Percentiles rank a stretch among this genome's conserved stretches.
Conservation (phyloP, 2,797 vertebrate species). For the Gambelia wislizenii region DNA sequence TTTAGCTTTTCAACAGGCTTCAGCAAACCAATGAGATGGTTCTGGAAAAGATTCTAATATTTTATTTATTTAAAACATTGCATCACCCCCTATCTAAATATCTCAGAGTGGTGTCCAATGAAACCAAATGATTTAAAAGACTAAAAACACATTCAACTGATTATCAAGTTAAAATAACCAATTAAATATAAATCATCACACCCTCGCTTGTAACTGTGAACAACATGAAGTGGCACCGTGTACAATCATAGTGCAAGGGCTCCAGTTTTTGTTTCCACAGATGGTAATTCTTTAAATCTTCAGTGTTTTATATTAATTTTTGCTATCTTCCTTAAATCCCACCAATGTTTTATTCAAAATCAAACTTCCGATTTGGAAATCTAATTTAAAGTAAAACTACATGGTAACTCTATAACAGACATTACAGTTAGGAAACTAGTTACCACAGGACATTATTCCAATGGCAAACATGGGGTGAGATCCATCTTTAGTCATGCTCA, state of each 20-base stretch:
- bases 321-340: neutral
- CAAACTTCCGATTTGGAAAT: no score
- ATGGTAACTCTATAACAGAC: neutral
- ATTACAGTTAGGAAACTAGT: neutral
- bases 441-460: neutral
- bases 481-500: neutral
- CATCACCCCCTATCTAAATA: no score
- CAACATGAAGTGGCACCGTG: neutral
- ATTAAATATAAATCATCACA: neutral
- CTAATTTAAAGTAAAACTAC: neutral
- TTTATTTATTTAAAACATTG: no score
- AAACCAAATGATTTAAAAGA: no score
- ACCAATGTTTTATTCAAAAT: neutral
- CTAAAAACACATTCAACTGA: no score
- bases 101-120: no score
- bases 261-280: neutral
- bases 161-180: no score
- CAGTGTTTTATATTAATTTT: neutral
- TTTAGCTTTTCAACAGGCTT: neutral
- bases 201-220: neutral
- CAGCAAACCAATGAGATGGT: neutral
- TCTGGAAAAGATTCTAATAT: neutral
- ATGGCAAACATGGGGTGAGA: neutral
- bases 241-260: neutral
- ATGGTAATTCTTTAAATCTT: no score